A percentile compares a stretch with the other conserved stretches of the same genome.
phyloP scores from a whole-genome alignment of 2,888 invertebrate species.

The Sinodicranocentrus sp. region DNA sequence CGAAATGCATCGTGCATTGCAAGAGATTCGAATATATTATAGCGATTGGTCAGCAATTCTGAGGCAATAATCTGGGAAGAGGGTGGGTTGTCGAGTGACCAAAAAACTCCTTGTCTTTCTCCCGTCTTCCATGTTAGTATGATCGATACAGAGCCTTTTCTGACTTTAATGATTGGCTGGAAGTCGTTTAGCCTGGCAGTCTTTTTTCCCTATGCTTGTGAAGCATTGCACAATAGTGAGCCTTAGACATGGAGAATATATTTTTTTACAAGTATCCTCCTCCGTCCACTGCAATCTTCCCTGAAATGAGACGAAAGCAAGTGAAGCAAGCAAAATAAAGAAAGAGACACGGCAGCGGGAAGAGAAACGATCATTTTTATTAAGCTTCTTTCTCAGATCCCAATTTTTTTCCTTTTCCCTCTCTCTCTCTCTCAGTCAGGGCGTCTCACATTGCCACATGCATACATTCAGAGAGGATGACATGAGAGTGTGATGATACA shows the following conservation, averaged over 20 bases:
- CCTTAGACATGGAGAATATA: no score
- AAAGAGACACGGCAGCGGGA: background rate
- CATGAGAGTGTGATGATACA: conserved; percentile 43
- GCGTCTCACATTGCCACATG: conserved; percentile 21
- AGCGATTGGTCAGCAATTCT: conserved; percentile 45
- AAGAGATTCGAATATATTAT: background rate
- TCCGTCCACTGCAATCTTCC: conserved; percentile 45
- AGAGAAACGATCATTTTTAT: conserved; percentile 49
- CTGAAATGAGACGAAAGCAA: conserved; percentile 52
- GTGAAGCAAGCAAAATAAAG: background rate
- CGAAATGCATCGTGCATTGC: background rate
- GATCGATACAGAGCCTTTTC: conserved; percentile 19
- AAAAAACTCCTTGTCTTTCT: background rate
- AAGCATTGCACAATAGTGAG: no score
- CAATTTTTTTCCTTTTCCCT: conserved; percentile 8
- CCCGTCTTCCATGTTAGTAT: background rate
- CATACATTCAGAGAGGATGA: background rate
- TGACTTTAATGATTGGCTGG: conserved; percentile 48
- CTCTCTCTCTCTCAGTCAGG: background rate
- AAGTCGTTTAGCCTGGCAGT: conserved; percentile 11
- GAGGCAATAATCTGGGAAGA: conserved; percentile 5
- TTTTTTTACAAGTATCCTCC: conserved; percentile 41
- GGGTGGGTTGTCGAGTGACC: background rate
- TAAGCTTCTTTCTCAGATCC: conserved; percentile 23
- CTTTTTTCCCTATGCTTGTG: background rate